Base-by-base conservation (phyloP, 1,140 invertebrate species). In the Drosophila subpulchrella region DNA sequence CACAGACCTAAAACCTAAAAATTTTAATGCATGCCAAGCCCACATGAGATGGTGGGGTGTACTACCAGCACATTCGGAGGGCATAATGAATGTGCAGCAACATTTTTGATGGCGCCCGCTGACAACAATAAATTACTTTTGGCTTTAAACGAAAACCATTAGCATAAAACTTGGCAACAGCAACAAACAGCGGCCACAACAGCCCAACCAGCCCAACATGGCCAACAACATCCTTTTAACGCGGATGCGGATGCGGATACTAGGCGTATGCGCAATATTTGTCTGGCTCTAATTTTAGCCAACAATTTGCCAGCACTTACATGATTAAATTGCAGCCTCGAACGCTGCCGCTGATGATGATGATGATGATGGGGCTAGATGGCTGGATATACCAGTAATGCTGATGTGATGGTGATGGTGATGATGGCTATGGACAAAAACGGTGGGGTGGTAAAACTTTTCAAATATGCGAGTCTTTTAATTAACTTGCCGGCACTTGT, bases 41-140 rank as follows among this genome's bases (percentile, higher is more conserved):
- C 44, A 59, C 36, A 34, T 8, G n/a, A 38, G 38, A 20, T 3
- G 1, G 27, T 27, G 27, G 27, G 27, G 41, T 32, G 27, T 50
- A 13, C 50, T 17, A n/a, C 27, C 12, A n/a, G 55, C 38, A 75
- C 60, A 75, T 82, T 79, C 65, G 72, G 76, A 68, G 76, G 76
- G 57, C 84, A 81, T 89, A 89, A 89, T 89, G 84, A 88, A 89
- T 89, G 84, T 89, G 84, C 84, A 90, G 84, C 85, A 89, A 83
- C 80, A 89, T 89, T 89, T 89, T 89, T 89, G 84, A 89, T 89
- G 84, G 80, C 86, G 80, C 84, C 76, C 80, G 81, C 84, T 89
- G 80, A 89, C 85, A 89, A 89, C 84, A 89, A 89, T 89, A 89
- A 89, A 89, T 89, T 89, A 89, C 84, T 89, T 89, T 89, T 89